A percentile compares a stretch with the other conserved stretches of the same genome.
Evolutionary conservation across 2,888 invertebrate genomes (phyloP).

Genomic region (Cataglyphis cursor): DNA sequence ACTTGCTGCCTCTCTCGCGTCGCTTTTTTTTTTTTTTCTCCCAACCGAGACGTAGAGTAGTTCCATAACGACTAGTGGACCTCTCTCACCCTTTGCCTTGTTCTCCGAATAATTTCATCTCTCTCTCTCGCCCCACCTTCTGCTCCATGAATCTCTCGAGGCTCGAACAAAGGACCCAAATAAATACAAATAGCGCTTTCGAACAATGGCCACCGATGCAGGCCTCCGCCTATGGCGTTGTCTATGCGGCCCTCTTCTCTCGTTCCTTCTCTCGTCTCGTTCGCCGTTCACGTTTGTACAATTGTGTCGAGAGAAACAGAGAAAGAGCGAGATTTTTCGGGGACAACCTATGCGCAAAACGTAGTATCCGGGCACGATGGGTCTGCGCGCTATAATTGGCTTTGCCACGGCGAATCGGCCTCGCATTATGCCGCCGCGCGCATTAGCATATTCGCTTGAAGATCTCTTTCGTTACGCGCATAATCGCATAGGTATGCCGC

Average conservation of each 20-base stretch:
- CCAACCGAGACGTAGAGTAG: slow-evolving; percentile 76
- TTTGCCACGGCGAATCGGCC: slow-evolving; percentile 80
- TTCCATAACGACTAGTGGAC: slow-evolving; percentile 78
- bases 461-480: slow-evolving; percentile 86
- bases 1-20: not conserved
- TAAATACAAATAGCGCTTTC: slow-evolving; percentile 84
- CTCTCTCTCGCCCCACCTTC: slow-evolving; percentile 75
- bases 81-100: slow-evolving; percentile 74
- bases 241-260: slow-evolving; percentile 68
- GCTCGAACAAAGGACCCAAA: slow-evolving; percentile 81
- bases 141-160: slow-evolving; percentile 66
- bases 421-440: slow-evolving; percentile 79
- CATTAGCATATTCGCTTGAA: slow-evolving; percentile 84
- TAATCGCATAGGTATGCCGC: slow-evolving; percentile 74
- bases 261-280: slow-evolving; percentile 63
- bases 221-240: slow-evolving; percentile 79
- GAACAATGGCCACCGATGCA: slow-evolving; percentile 81
- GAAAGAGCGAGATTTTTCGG: slow-evolving; percentile 15
- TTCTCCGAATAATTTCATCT: slow-evolving; percentile 73
- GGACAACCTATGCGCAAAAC: slow-evolving; percentile 40
- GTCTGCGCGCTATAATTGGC: slow-evolving; percentile 85
- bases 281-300: slow-evolving; percentile 60
- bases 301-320: slow-evolving; percentile 23
- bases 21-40: slow-evolving; percentile 59
- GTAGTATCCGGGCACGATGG: slow-evolving; percentile 50